Evolutionary conservation across 2,113 vertebrate genomes (phyloP).

Genomic region (Tringa solitaria): DNA sequence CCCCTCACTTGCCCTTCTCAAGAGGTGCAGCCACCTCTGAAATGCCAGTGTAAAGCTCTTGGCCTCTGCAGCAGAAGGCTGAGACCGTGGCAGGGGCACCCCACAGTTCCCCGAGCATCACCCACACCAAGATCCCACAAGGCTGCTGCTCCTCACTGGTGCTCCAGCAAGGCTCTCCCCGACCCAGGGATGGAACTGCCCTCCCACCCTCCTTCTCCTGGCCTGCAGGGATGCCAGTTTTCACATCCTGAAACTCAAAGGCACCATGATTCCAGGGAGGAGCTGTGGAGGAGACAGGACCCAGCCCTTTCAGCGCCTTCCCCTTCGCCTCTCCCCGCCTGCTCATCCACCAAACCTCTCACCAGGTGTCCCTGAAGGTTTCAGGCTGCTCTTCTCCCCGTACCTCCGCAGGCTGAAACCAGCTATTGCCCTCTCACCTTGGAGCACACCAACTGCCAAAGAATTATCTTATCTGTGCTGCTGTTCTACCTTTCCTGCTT

Average conservation of each 20-base stretch:
- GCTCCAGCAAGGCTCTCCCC: not conserved
- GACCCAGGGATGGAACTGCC: not conserved
- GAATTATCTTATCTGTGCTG: not conserved
- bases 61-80: not conserved
- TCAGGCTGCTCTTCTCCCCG: not conserved
- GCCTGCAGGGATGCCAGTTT: not conserved
- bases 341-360: not conserved
- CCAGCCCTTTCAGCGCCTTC: not conserved
- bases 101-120: not conserved
- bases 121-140: rapidly evolving
- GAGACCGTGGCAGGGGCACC: rapidly evolving
- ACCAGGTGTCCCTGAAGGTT: not conserved
- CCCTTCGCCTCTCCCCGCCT: not conserved
- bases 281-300: rapidly evolving
- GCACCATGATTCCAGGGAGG: rapidly evolving
- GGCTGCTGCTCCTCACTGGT: not conserved
- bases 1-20: not conserved
- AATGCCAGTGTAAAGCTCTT: not conserved
- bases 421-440: not conserved
- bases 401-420: not conserved
- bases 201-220: not conserved
- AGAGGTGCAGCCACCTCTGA: not conserved
- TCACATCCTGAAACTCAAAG: not conserved
- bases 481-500: not conserved
- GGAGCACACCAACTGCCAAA: rapidly evolving